Conservation (phyloP, 2,888 invertebrate species). For the Stegana nigrithorax region DNA sequence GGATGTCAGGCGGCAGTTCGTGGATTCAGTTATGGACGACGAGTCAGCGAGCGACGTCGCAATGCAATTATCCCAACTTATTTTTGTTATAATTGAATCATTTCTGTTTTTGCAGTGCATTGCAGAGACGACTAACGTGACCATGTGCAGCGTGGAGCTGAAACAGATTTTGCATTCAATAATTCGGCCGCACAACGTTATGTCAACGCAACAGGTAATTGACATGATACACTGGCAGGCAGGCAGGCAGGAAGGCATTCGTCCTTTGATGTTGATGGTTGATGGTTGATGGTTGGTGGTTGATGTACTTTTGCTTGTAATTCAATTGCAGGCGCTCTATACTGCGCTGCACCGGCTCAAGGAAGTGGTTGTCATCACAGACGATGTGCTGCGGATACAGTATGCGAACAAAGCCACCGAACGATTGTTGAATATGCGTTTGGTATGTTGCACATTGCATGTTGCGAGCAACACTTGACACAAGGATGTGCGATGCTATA, state of each 20-base stretch:
- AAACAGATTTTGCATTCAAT: constrained; percentile 84
- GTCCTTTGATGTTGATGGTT: constrained; percentile 42
- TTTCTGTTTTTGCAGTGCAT: constrained; percentile 71
- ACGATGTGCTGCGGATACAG: constrained; percentile 86
- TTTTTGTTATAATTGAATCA: background rate
- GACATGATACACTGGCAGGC: constrained; percentile 38
- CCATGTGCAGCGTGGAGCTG: constrained; percentile 76
- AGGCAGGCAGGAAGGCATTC: constrained; percentile 39
- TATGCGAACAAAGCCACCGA: constrained; percentile 90
- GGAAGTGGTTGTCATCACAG: constrained; percentile 89
- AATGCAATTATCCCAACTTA: background rate
- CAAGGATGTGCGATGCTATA: no score
- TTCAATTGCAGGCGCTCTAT: constrained; percentile 75
- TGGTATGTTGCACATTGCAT: constrained; percentile 74
- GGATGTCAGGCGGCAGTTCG: no score
- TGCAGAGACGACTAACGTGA: constrained; percentile 75
- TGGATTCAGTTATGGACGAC: no score
- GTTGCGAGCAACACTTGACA: no score
- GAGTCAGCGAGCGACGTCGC: no score
- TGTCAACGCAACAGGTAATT: constrained; percentile 74
- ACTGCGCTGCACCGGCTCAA: constrained; percentile 87
- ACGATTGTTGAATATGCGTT: constrained; percentile 79
- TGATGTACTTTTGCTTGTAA: constrained; percentile 21
- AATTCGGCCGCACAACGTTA: constrained; percentile 79
- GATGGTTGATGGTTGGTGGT: constrained; percentile 19